Evolutionary conservation across 2,113 vertebrate species (phyloP), one percentile per base, ranked within the genome.

Genomic region (Tamias sibiricus): DNA sequence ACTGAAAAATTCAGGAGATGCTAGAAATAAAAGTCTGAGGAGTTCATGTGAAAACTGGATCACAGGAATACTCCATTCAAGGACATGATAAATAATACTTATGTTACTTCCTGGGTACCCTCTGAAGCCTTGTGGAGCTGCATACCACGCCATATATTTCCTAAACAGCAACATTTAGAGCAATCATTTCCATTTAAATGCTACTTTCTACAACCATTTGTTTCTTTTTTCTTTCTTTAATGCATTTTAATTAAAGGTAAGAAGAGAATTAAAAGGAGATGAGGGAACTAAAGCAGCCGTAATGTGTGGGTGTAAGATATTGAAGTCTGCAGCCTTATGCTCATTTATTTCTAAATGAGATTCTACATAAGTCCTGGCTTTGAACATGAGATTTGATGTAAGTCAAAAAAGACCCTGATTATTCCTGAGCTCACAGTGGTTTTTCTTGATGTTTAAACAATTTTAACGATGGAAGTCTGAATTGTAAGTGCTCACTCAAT

Each of bases 171-270:
- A 68, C 80, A 47, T 66, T 95, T 59, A 85, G 28, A 95, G 71
- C 77, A 87, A 52, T 71, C 3, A 1, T 80, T 96, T 84, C 74
- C 81, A 69, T 92, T 89, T 95, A 96, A 96, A 87, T 93, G 83
- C 59, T 90, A 84, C 86, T 97, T 96, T 87, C 66, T 81, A 84
- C 87, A 76, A 87, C 92, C 86, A 77, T 93, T 96, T 94, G 52
- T 68, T 96, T 91, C 86, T 86, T 93, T 97, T 97, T 94, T 81
- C 93, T 91, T 95, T 90, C 91, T 94, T 95, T 95, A 96, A 93
- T 93, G 93, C 59, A 88, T 94, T 97, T 97, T 98, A 94, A 96
- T 98, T 96, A 98, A 96, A 97, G 95, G 93, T 96, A 95, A 95
- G 94, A 91, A 81, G 92, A 95, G 90, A 97, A 92, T 86, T 83